Evolutionary conservation across 1,140 invertebrate genomes (phyloP).

Genomic region (Eriosoma lanigerum): DNA sequence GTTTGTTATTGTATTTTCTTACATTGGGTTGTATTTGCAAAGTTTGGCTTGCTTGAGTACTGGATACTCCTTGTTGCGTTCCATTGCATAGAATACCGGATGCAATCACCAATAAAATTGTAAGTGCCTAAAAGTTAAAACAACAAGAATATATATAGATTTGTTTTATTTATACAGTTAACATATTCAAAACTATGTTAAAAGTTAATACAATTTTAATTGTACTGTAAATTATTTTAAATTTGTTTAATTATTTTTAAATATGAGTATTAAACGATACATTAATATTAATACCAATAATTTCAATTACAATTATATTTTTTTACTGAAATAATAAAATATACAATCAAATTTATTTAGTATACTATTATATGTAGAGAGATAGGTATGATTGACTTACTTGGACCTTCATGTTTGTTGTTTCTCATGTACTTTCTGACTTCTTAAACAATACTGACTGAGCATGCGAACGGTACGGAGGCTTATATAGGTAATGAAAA

Average conservation of each 20-base stretch:
- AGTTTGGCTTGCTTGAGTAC: conserved; percentile 28
- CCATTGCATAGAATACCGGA: conserved; percentile 12
- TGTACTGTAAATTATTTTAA: too few species aligned
- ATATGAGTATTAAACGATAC: too few species aligned
- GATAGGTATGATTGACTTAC: neutral
- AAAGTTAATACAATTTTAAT: too few species aligned
- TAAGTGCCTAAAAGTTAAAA: conserved; percentile 1
- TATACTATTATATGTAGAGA: too few species aligned
- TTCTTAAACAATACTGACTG: conserved; percentile 24
- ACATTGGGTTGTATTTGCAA: conserved; percentile 38
- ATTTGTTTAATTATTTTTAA: too few species aligned
- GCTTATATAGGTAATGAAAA: conserved; percentile 16
- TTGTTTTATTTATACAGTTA: too few species aligned
- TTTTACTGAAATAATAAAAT: too few species aligned
- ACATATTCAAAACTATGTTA: too few species aligned
- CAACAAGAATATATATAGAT: neutral
- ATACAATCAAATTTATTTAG: too few species aligned
- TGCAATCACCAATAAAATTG: conserved; percentile 18
- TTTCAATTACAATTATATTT: too few species aligned
- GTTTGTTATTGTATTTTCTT: conserved; percentile 43
- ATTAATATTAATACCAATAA: too few species aligned
- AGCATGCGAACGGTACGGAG: neutral
- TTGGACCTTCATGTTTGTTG: conserved; percentile 9
- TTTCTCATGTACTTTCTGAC: neutral
- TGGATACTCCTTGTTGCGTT: conserved; percentile 35